Conservation (phyloP, 2,888 invertebrate genomes). For the Salpingus planirostris region DNA sequence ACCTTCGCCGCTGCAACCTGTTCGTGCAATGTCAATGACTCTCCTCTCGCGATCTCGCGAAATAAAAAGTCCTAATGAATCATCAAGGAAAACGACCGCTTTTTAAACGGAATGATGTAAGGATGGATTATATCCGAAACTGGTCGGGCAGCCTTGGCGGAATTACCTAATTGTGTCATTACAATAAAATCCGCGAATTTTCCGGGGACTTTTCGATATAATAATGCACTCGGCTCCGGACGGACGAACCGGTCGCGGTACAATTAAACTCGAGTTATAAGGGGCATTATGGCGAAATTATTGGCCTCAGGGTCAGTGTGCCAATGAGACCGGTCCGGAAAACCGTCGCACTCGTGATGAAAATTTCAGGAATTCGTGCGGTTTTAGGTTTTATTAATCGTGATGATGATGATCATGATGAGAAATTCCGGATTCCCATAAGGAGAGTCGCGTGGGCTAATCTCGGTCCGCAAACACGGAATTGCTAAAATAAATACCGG, state of each 20-base stretch:
- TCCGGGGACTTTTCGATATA: slow-evolving; percentile 6
- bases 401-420: too few relatives aligned
- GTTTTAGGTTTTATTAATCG: too few relatives aligned
- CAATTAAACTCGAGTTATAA: slow-evolving; percentile 8
- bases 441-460: too few relatives aligned
- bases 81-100: slow-evolving; percentile 35
- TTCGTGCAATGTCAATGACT: slow-evolving; percentile 15
- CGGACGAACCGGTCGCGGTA: too few relatives aligned
- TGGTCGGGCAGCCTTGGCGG: slow-evolving; percentile 24
- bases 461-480: too few relatives aligned
- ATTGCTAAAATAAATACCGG: not conserved
- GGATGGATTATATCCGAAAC: slow-evolving; percentile 12
- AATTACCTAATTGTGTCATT: slow-evolving; percentile 32
- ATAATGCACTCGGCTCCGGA: slow-evolving; percentile 3
- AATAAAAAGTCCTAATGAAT: slow-evolving; percentile 30
- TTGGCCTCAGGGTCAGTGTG: slow-evolving; percentile 8
- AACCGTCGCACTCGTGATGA: too few relatives aligned
- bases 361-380: too few relatives aligned
- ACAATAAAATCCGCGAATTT: slow-evolving; percentile 12
- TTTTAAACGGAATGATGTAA: slow-evolving; percentile 28
- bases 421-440: too few relatives aligned
- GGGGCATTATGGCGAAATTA: slow-evolving; percentile 9
- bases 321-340: slow-evolving; percentile 3
- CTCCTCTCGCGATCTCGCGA: too few relatives aligned
- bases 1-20: slow-evolving; percentile 16